Conservation (phyloP, 2,797 vertebrate genomes). For the Schizopygopsis pylzovi region DNA sequence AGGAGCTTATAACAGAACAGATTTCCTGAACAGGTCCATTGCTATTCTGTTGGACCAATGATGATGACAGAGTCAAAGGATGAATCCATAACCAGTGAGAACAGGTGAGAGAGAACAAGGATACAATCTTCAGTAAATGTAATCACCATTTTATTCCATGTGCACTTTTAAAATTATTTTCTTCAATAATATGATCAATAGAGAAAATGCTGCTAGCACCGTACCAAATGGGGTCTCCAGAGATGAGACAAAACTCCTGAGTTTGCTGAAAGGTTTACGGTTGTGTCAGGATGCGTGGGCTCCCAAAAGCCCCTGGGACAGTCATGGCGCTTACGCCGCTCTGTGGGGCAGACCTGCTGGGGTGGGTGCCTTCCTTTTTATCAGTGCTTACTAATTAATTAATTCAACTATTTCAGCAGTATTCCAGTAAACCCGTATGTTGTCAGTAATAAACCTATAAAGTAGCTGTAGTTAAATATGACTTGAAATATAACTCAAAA, state of each 20-base stretch:
- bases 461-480: neutral
- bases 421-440: neutral
- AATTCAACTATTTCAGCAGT: neutral
- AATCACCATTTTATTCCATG: neutral
- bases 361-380: constrained; percentile 63
- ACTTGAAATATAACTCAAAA: neutral
- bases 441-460: neutral
- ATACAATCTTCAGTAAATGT: neutral
- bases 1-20: neutral
- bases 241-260: constrained; percentile 42
- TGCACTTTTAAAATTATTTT: neutral
- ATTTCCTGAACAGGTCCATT: constrained; percentile 14
- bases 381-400: neutral
- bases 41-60: constrained; percentile 33
- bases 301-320: constrained; percentile 73
- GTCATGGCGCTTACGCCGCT: constrained; percentile 66
- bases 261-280: constrained; percentile 72
- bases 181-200: neutral
- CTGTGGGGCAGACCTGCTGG: constrained; percentile 73
- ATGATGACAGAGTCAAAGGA: constrained; percentile 56
- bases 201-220: neutral
- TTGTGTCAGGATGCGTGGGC: constrained; percentile 77
- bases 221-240: constrained; percentile 68
- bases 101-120: constrained; percentile 48
- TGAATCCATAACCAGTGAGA: constrained; percentile 39